phyloP scores from a whole-genome alignment of 2,797 vertebrate species.

The Chloroceryle inda region DNA sequence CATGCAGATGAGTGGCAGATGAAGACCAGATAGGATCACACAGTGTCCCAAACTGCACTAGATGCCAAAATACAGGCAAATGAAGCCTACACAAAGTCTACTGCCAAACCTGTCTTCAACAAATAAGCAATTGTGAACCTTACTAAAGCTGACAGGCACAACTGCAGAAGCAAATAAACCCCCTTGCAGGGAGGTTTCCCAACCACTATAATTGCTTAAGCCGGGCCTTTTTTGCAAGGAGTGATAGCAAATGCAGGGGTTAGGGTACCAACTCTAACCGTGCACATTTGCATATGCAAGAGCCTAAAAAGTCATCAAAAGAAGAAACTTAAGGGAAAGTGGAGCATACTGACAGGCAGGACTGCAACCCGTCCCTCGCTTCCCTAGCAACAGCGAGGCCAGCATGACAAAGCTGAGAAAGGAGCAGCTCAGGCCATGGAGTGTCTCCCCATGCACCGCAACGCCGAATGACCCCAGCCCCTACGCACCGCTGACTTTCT shows the following conservation, averaged over 20 bases:
- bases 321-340: background rate
- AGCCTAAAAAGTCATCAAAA: background rate
- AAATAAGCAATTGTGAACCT: background rate
- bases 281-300: background rate
- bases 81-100: background rate
- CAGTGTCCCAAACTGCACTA: background rate
- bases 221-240: background rate
- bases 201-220: background rate
- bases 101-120: background rate
- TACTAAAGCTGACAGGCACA: background rate
- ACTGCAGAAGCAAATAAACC: background rate
- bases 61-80: background rate
- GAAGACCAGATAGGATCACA: background rate
- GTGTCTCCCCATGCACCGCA: background rate
- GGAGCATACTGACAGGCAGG: background rate
- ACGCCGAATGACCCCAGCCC: background rate
- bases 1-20: background rate
- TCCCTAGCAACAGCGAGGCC: background rate
- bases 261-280: background rate
- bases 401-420: constrained; percentile 11
- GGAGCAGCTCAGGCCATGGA: background rate
- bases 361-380: background rate
- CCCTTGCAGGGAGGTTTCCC: background rate
- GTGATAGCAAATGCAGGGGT: background rate
- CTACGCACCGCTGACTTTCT: background rate